phyloP scores from a whole-genome alignment of 2,888 invertebrate genomes.

The Mesorhabditis spiculigera region DNA sequence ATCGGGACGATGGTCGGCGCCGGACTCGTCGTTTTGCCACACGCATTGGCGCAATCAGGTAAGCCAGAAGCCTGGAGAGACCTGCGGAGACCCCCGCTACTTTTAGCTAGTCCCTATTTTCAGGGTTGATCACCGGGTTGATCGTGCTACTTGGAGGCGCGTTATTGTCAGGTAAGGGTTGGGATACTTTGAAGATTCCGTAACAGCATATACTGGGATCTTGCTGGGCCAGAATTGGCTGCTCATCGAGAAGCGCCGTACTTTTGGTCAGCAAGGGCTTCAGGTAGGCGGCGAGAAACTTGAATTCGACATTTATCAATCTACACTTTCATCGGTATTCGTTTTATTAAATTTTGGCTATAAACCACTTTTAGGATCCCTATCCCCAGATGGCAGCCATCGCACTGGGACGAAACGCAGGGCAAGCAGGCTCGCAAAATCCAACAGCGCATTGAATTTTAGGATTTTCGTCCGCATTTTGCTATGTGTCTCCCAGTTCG shows the following conservation, averaged over 20 bases:
- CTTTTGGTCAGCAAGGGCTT: too few relatives aligned
- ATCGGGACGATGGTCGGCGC: slow-evolving; percentile 5
- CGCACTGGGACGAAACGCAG: neutral
- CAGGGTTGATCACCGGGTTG: slow-evolving; percentile 6
- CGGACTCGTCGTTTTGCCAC: neutral
- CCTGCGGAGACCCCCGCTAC: neutral
- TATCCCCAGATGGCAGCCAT: neutral
- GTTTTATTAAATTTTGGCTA: neutral
- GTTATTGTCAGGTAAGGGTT: neutral
- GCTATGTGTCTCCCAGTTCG: neutral
- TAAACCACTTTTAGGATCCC: neutral
- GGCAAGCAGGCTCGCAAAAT: neutral
- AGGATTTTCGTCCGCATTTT: slow-evolving; percentile 1
- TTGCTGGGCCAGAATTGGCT: neutral
- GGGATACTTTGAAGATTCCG: too few relatives aligned
- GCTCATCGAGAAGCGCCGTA: neutral
- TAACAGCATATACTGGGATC: neutral
- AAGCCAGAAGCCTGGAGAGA: neutral
- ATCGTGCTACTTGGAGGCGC: neutral
- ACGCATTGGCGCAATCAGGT: neutral
- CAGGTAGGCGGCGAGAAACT: too few relatives aligned
- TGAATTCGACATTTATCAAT: too few relatives aligned
- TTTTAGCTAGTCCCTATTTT: neutral
- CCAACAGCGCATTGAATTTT: neutral
- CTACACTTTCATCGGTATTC: too few relatives aligned